These are phyloP conservation scores for Hippocampus barbouri DNA, from an alignment of 2,113 vertebrate genomes.

Conservation along the genomic window DNA sequence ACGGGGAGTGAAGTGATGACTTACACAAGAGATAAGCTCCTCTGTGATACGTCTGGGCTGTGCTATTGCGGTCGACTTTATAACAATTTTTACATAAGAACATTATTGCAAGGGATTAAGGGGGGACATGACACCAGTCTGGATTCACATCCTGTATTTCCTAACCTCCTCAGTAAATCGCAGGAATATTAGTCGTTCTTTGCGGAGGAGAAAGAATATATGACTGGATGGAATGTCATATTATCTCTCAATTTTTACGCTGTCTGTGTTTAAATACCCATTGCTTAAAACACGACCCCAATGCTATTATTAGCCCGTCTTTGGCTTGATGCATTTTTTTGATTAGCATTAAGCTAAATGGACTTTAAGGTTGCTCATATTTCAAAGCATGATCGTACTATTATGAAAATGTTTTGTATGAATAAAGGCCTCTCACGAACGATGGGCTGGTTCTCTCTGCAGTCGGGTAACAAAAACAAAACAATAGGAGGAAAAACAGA, in stretches of 20 bases:
- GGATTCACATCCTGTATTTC: background rate
- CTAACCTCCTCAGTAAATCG: no score
- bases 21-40: conserved; percentile 1
- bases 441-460: background rate
- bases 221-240: background rate
- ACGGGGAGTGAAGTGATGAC: conserved; percentile 6
- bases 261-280: no score
- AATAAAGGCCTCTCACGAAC: background rate
- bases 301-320: no score
- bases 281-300: no score
- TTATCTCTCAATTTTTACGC: no score
- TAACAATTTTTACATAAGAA: background rate
- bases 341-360: no score
- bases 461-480: background rate
- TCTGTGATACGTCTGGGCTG: background rate
- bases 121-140: background rate
- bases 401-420: background rate
- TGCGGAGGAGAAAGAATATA: background rate
- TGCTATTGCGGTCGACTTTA: background rate
- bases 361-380: no score
- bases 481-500: background rate
- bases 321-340: no score
- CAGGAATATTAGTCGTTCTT: no score
- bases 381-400: no score
- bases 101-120: background rate